Conservation (phyloP, 2,113 vertebrate genomes). For the Motacilla alba region DNA sequence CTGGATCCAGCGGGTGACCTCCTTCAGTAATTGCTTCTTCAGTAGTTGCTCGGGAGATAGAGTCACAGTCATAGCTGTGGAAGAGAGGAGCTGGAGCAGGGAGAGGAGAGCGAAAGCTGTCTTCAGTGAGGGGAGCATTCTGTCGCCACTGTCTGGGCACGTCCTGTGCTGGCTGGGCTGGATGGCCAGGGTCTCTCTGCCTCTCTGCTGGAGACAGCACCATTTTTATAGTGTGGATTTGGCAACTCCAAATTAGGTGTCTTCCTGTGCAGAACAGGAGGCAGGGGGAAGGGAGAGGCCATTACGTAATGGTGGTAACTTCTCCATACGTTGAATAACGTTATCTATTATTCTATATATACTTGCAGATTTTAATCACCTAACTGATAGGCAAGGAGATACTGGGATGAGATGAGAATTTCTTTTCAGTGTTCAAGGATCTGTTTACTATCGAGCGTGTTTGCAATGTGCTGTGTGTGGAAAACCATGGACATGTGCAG, state of each 20-base stretch:
- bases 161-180: neutral
- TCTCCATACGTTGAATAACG: rapidly evolving
- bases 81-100: neutral
- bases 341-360: neutral
- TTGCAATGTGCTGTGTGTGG: neutral
- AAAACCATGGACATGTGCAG: neutral
- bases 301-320: neutral
- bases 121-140: neutral
- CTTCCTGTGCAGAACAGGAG: neutral
- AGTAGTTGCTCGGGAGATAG: no score
- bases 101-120: neutral
- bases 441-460: rapidly evolving
- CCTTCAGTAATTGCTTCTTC: neutral
- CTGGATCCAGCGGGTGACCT: neutral
- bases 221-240: neutral
- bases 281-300: neutral
- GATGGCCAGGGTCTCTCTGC: neutral
- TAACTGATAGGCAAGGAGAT: neutral
- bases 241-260: slow-evolving; percentile 34
- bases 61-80: no score
- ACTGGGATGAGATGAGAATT: neutral
- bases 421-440: neutral
- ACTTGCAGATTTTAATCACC: slow-evolving; percentile 52
- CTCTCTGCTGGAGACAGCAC: neutral
- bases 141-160: neutral